These are phyloP conservation scores for Pteruthius melanotis DNA, from an alignment of 2,113 vertebrate species.

Conservation along the genomic window DNA sequence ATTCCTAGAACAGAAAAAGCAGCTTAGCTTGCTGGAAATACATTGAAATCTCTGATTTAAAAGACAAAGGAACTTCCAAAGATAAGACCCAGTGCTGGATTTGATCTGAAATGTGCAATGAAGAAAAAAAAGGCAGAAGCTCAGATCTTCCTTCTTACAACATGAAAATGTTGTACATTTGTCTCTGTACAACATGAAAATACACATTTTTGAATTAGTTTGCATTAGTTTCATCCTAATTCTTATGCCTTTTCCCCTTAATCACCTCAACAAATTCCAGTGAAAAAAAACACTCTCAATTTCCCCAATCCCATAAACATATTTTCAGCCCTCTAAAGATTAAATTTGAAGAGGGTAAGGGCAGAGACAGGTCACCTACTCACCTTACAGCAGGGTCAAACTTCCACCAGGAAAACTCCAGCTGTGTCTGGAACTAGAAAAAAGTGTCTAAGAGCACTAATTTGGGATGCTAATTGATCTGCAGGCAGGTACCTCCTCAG, in stretches of 20 bases:
- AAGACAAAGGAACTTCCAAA: background rate
- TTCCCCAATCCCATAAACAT: background rate
- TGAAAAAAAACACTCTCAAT: background rate
- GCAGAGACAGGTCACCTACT: background rate
- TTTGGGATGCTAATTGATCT: background rate
- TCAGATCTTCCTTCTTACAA: background rate
- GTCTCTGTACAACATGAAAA: background rate
- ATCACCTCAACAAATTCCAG: background rate
- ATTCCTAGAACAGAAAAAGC: background rate
- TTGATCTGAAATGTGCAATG: background rate
- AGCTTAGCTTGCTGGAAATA: background rate
- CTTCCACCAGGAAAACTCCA: background rate
- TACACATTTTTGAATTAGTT: background rate
- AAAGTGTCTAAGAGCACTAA: background rate
- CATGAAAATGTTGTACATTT: no score
- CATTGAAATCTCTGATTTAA: background rate
- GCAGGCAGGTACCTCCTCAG: background rate
- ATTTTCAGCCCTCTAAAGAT: background rate
- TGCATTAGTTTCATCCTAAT: background rate
- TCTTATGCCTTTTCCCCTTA: background rate
- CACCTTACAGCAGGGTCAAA: background rate
- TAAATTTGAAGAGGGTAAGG: background rate
- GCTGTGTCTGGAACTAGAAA: background rate
- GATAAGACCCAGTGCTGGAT: background rate
- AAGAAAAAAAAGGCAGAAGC: background rate